Conservation (phyloP, 2,888 invertebrate species). For the Cataglyphis livida region DNA sequence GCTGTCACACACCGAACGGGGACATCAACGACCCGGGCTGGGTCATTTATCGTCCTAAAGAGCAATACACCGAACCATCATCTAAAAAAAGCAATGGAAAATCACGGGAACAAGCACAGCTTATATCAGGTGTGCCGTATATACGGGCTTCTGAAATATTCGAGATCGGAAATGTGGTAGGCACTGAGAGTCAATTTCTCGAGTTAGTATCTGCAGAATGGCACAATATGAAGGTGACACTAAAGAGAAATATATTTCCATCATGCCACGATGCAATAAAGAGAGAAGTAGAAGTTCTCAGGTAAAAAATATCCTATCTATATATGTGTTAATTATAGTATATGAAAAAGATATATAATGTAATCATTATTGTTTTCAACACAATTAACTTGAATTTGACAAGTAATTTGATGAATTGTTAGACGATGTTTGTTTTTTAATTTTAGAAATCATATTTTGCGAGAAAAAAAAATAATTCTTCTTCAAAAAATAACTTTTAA, state of each 20-base stretch:
- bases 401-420: neutral
- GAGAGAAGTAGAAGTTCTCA: constrained; percentile 78
- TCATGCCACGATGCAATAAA: constrained; percentile 77
- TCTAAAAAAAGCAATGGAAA: constrained; percentile 66
- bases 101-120: neutral
- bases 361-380: neutral
- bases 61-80: constrained; percentile 68
- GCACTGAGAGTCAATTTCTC: constrained; percentile 80
- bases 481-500: neutral
- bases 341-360: neutral
- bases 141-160: constrained; percentile 77
- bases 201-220: constrained; percentile 80
- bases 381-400: neutral
- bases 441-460: neutral
- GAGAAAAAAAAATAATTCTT: neutral
- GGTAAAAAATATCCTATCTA: constrained; percentile 58
- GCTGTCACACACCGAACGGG: constrained; percentile 71
- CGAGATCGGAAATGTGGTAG: constrained; percentile 80
- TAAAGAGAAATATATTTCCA: constrained; percentile 78
- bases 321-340: neutral
- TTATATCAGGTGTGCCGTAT: constrained; percentile 75
- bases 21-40: constrained; percentile 24
- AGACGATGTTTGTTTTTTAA: neutral
- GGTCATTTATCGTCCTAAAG: constrained; percentile 65
- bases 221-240: constrained; percentile 78